Base-by-base conservation (phyloP, 2,888 invertebrate genomes). In the Agriopis aurantiaria region DNA sequence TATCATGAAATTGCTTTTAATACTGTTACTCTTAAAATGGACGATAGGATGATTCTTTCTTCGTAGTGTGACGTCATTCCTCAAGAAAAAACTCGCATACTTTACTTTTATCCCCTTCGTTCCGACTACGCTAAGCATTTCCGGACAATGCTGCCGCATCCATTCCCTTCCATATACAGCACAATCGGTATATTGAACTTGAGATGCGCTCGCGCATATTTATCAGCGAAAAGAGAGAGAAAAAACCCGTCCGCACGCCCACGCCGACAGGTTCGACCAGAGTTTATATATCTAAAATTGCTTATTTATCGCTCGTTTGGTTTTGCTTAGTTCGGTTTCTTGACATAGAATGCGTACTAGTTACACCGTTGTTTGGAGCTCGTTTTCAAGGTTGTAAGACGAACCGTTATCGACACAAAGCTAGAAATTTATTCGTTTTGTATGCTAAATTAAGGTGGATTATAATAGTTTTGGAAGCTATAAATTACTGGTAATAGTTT, bases 211-310 rank as follows among this genome's bases (percentile, higher is more conserved):
- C 71, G 79, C 82, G 84, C 80, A 81, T 78, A 79, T 68, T 67
- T 86, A 87, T 88, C 85, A 87, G 86, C 87, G 81, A 88, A 86
- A 85, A 84, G 82, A 81, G 82, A 81, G 83, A 81, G 80, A 83
- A 83, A 83, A 79, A 84, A 85, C 84, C 81, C 76, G 85, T 83
- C 81, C 68, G 65, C 76, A 80, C 86, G 80, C 87, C 86, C 83
- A 87, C 88, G 17, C 33, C 75, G 81, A 76, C 82, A 59, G 76
- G 81, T 82, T 72, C 63, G 64, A 82, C 80, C 77, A 78, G 78
- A 74, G 74, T 72, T 73, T 78, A 75, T 83, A 85, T 43, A 23
- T 84, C 83, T 85, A 79, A 82, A 83, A 86, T 84, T 84, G 81
- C 82, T 84, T 85, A 83, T 86, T 88, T 88, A 86, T 84, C 83